Evolutionary conservation across 2,888 invertebrate genomes (phyloP).

Genomic region (Antheraea yamamai): DNA sequence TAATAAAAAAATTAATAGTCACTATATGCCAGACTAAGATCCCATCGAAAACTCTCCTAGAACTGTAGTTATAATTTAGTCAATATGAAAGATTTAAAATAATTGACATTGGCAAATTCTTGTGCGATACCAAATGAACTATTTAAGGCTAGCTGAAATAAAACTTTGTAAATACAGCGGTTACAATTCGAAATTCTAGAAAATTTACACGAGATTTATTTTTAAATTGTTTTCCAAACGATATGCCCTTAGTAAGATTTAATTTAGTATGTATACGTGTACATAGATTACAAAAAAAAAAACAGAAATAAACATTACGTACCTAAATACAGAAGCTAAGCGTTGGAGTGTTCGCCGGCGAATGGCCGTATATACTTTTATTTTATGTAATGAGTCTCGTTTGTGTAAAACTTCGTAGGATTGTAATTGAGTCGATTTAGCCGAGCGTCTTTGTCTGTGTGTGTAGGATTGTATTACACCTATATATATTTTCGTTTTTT

Average conservation of each 20-base stretch:
- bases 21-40: too few relatives aligned
- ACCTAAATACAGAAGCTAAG: slow-evolving; percentile 46
- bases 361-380: slow-evolving; percentile 50
- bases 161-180: background rate
- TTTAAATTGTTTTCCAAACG: too few relatives aligned
- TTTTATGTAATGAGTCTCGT: slow-evolving; percentile 61
- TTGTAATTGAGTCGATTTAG: slow-evolving; percentile 56
- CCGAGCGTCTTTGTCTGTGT: slow-evolving; percentile 29
- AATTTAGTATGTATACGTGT: slow-evolving; percentile 56
- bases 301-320: slow-evolving; percentile 63
- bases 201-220: too few relatives aligned
- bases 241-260: too few relatives aligned
- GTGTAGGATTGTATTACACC: background rate
- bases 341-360: slow-evolving; percentile 59
- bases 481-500: background rate
- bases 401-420: slow-evolving; percentile 42
- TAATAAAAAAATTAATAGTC: too few relatives aligned
- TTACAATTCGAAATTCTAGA: too few relatives aligned
- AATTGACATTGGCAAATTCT: too few relatives aligned
- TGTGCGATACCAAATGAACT: too few relatives aligned
- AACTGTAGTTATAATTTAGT: too few relatives aligned
- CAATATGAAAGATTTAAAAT: too few relatives aligned
- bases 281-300: slow-evolving; percentile 63
- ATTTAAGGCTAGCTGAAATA: background rate
- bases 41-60: too few relatives aligned